phyloP scores from a whole-genome alignment of 2,113 vertebrate species.

The Serilophus lunatus region DNA sequence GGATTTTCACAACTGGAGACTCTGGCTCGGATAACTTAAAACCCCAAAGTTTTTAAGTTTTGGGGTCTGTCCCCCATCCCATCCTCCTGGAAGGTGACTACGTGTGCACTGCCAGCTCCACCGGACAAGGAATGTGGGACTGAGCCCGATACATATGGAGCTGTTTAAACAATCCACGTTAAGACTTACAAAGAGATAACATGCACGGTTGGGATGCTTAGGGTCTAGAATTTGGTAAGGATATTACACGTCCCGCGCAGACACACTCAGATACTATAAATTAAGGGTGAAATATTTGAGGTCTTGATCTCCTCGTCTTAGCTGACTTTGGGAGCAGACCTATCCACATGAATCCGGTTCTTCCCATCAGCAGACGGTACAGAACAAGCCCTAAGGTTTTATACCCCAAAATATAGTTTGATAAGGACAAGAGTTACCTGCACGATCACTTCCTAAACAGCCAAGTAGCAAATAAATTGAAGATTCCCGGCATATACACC shows the following conservation, averaged over 20 bases:
- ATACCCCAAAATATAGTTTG: background rate
- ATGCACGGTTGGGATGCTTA: constrained; percentile 40
- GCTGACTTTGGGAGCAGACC: background rate
- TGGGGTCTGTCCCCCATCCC: background rate
- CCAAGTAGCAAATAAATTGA: background rate
- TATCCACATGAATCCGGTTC: background rate
- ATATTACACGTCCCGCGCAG: constrained; percentile 14
- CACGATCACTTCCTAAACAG: background rate
- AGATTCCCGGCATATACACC: background rate
- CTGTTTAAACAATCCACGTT: constrained; percentile 45
- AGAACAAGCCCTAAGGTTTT: background rate
- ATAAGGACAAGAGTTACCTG: background rate
- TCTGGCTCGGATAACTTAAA: background rate
- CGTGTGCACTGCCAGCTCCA: background rate
- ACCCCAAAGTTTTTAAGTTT: accelerated
- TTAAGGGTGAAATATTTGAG: constrained; percentile 45
- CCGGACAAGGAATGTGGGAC: constrained; percentile 30
- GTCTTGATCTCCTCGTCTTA: constrained; percentile 38
- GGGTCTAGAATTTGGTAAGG: constrained; percentile 35
- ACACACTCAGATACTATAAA: constrained; percentile 17
- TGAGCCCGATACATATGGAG: constrained; percentile 39
- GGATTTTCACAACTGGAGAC: background rate
- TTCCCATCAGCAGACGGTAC: background rate
- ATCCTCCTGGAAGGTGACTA: background rate
- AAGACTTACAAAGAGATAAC: constrained; percentile 34